Conservation (phyloP, 1,140 invertebrate genomes). For the Rhagoletis zephyria region DNA sequence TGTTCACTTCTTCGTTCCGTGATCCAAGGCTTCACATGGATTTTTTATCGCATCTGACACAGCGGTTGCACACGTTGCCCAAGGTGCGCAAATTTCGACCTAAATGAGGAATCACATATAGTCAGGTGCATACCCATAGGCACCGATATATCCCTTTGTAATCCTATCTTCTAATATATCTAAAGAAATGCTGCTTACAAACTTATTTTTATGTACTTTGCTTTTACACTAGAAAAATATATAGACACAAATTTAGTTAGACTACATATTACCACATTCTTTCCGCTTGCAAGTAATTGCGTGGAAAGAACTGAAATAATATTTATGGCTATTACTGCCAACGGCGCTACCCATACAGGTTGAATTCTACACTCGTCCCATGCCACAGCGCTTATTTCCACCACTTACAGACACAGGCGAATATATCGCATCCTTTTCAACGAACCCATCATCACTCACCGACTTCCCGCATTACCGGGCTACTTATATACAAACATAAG, state of each 20-base stretch:
- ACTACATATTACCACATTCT: neutral
- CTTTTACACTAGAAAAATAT: neutral
- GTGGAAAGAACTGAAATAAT: slow-evolving; percentile 24
- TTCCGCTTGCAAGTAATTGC: slow-evolving; percentile 18
- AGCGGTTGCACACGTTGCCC: too few species aligned
- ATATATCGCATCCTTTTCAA: neutral
- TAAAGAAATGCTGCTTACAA: too few species aligned
- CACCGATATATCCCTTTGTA: too few species aligned
- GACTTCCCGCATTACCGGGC: neutral
- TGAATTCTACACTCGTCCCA: neutral
- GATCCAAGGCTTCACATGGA: too few species aligned
- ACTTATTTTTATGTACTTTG: neutral
- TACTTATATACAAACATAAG: neutral
- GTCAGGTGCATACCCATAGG: too few species aligned
- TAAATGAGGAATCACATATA: too few species aligned
- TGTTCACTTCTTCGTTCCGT: too few species aligned
- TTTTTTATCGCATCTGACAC: too few species aligned
- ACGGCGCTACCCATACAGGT: neutral
- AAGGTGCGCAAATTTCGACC: too few species aligned
- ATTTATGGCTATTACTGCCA: slow-evolving; percentile 25
- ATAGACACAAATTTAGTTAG: neutral
- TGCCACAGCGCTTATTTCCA: neutral
- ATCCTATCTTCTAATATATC: too few species aligned
- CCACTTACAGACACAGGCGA: neutral
- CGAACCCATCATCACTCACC: slow-evolving; percentile 10